phyloP scores from a whole-genome alignment of 37 sponge, comb jelly and placozoan species.

The Theonella swinhoei region DNA sequence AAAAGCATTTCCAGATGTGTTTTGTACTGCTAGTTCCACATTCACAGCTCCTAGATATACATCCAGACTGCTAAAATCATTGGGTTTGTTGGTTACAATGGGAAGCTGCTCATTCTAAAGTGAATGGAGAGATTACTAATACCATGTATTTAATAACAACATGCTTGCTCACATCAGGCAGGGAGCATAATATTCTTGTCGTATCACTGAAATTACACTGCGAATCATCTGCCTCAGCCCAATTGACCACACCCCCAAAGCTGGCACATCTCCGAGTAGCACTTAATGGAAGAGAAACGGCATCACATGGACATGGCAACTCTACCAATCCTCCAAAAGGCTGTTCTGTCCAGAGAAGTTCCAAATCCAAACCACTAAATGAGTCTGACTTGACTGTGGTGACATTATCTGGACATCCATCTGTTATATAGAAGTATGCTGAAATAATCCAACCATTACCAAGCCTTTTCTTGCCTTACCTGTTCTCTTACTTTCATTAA shows the following conservation, averaged over 20 bases:
- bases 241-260: conserved; percentile 18
- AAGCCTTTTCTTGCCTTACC: neutral
- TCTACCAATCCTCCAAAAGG: conserved; percentile 14
- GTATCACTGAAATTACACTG: conserved; percentile 42
- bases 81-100: neutral
- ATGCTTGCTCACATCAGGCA: conserved; percentile 51
- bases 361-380: neutral
- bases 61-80: neutral
- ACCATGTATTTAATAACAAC: too few species aligned
- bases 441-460: too few species aligned
- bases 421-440: neutral
- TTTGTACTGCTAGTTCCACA: neutral
- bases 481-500: neutral
- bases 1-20: neutral
- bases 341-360: conserved; percentile 51
- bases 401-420: conserved; percentile 21
- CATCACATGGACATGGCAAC: conserved; percentile 50
- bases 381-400: too few species aligned
- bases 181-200: conserved; percentile 19
- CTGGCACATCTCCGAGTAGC: conserved; percentile 39
- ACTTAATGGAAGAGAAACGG: neutral
- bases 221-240: conserved; percentile 13
- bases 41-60: neutral
- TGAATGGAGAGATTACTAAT: neutral
- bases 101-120: neutral